Conservation (phyloP, 2,113 vertebrate genomes). For the Ovis canadensis region DNA sequence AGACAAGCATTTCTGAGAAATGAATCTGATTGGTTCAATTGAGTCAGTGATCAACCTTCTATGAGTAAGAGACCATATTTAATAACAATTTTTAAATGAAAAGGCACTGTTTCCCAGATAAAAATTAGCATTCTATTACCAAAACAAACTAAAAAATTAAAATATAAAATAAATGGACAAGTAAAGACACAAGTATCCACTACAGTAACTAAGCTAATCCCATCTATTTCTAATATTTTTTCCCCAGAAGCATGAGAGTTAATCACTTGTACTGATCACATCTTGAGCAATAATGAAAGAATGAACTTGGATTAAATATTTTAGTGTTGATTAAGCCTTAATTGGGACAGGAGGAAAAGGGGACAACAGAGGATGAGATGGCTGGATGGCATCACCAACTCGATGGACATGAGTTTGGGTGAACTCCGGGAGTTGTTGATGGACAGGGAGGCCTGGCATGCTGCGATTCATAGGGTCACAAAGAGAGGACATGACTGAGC, state of each 20-base stretch:
- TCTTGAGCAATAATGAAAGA: slow-evolving; percentile 47
- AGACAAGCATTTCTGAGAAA: neutral
- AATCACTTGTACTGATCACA: neutral
- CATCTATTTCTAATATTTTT: neutral
- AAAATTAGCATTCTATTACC: neutral
- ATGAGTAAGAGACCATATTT: neutral
- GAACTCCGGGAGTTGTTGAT: too few species aligned
- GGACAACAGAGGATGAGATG: too few species aligned
- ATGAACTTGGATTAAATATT: slow-evolving; percentile 52
- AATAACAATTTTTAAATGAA: neutral
- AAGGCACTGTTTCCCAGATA: neutral
- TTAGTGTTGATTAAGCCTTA: slow-evolving; percentile 44
- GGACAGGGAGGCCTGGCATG: too few species aligned
- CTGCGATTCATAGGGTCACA: too few species aligned
- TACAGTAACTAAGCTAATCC: neutral
- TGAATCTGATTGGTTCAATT: neutral
- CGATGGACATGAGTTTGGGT: too few species aligned
- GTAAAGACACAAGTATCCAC: neutral
- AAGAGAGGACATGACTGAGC: too few species aligned
- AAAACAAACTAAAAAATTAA: neutral
- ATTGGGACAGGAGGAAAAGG: too few species aligned
- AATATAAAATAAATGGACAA: neutral
- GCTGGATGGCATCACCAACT: too few species aligned
- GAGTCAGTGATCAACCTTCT: neutral
- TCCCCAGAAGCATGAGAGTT: neutral